A percentile compares a stretch with the other conserved stretches of the same genome.
Conservation (phyloP, 2,113 vertebrate genomes). For the Henicopernis longicauda region DNA sequence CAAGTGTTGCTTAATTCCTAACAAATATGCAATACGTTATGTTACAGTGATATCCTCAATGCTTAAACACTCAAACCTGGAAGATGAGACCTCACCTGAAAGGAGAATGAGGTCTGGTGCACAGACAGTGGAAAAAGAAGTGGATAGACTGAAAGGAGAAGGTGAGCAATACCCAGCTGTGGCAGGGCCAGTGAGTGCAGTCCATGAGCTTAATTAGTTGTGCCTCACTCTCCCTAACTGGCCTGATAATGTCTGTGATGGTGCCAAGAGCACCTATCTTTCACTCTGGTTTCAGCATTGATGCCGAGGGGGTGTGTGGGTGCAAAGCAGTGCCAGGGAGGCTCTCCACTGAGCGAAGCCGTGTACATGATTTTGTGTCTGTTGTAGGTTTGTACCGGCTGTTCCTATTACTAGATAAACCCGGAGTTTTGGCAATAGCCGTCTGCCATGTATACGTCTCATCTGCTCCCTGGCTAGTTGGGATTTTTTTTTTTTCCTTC, state of each 20-base stretch:
- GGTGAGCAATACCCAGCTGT: not conserved
- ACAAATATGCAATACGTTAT: not conserved
- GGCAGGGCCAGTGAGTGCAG: not conserved
- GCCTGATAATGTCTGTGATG: not conserved
- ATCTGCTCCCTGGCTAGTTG: not conserved
- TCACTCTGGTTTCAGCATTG: not conserved
- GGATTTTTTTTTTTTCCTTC: not conserved
- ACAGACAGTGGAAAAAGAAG: not conserved
- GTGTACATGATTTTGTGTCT: not conserved
- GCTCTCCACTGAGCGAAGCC: not conserved
- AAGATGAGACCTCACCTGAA: not conserved
- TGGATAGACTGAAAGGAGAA: not conserved
- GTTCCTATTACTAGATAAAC: not conserved
- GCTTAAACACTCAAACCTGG: not conserved
- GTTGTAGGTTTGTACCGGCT: not conserved
- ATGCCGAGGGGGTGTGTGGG: not conserved
- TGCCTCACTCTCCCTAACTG: not conserved
- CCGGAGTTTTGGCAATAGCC: not conserved
- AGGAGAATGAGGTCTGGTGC: not conserved
- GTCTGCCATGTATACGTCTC: fast-evolving
- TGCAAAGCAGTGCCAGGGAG: not conserved
- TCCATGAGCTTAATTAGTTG: not conserved
- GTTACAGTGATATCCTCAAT: not conserved
- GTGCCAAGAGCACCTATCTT: not conserved
- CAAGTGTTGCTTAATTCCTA: not conserved